phyloP scores from a whole-genome alignment of 1,140 invertebrate genomes.

The Drepana arcuata region DNA sequence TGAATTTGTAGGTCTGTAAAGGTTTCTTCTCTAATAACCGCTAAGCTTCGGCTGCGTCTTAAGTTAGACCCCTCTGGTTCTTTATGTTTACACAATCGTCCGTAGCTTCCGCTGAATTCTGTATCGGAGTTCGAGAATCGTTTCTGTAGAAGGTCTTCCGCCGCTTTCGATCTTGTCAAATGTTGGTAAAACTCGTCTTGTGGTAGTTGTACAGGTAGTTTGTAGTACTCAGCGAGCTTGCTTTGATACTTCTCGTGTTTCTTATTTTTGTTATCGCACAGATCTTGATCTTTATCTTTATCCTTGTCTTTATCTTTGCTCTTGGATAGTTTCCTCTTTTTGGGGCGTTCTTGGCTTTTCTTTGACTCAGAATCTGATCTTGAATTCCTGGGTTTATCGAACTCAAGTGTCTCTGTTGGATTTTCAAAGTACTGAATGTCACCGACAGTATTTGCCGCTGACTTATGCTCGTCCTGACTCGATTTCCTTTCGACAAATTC shows the following conservation, averaged over 20 bases:
- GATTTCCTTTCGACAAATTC: slow-evolving; percentile 68
- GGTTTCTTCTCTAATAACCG: slow-evolving; percentile 83
- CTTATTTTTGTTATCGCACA: slow-evolving; percentile 48
- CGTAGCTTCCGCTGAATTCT: slow-evolving; percentile 61
- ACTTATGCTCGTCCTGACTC: slow-evolving; percentile 61
- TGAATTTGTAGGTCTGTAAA: slow-evolving; percentile 77
- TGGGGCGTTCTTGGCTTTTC: slow-evolving; percentile 49
- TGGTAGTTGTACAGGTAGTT: slow-evolving; percentile 52
- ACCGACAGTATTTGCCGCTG: slow-evolving; percentile 55
- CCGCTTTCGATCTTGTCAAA: slow-evolving; percentile 56
- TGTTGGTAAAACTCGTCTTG: slow-evolving; percentile 68
- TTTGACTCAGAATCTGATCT: slow-evolving; percentile 43
- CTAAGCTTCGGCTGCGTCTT: slow-evolving; percentile 80
- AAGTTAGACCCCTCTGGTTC: slow-evolving; percentile 75
- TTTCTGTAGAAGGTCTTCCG: slow-evolving; percentile 59
- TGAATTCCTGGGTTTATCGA: slow-evolving; percentile 53
- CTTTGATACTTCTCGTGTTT: slow-evolving; percentile 66
- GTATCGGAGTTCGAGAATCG: slow-evolving; percentile 59
- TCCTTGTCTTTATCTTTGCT: no score
- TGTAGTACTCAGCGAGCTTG: slow-evolving; percentile 63
- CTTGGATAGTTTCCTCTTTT: slow-evolving; percentile 55
- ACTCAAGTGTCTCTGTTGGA: slow-evolving; percentile 66
- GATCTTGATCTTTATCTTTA: slow-evolving; percentile 37
- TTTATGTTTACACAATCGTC: slow-evolving; percentile 62
- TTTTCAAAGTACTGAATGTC: slow-evolving; percentile 70